These are phyloP conservation scores for Hydrotaea cyrtoneurina DNA, from an alignment of 2,888 invertebrate genomes.

Conservation along the genomic window DNA sequence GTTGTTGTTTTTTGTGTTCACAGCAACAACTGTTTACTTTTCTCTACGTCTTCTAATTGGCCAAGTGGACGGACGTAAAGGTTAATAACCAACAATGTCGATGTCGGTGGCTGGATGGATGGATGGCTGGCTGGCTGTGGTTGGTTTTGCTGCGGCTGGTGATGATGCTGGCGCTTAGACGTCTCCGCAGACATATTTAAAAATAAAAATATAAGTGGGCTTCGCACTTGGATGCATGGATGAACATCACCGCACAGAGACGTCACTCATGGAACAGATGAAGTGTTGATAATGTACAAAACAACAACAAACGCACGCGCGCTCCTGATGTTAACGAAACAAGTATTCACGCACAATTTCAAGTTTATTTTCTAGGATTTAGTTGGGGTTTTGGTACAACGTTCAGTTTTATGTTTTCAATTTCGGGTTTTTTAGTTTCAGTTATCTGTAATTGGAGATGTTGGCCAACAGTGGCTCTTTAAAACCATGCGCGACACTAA, in stretches of 20 bases:
- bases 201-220: conserved; percentile 47
- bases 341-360: conserved; percentile 36
- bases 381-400: not conserved
- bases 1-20: too few relatives aligned
- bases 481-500: not conserved
- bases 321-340: not conserved
- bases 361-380: conserved; percentile 5
- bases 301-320: not conserved
- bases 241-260: conserved; percentile 27
- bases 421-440: conserved; percentile 5
- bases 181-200: conserved; percentile 6
- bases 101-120: not conserved
- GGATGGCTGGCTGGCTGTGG: not conserved
- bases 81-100: conserved; percentile 57
- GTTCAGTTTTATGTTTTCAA: not conserved
- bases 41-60: conserved; percentile 47
- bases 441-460: conserved; percentile 7
- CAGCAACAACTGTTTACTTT: conserved; percentile 13
- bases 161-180: conserved; percentile 47
- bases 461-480: not conserved
- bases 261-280: not conserved
- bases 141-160: not conserved
- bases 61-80: conserved; percentile 37
- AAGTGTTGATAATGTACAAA: not conserved
- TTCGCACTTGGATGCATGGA: conserved; percentile 57